A percentile compares a stretch with the other conserved stretches of the same genome.
Evolutionary conservation across 2,888 invertebrate species (phyloP).

Genomic region (Schizotus pectinicornis): DNA sequence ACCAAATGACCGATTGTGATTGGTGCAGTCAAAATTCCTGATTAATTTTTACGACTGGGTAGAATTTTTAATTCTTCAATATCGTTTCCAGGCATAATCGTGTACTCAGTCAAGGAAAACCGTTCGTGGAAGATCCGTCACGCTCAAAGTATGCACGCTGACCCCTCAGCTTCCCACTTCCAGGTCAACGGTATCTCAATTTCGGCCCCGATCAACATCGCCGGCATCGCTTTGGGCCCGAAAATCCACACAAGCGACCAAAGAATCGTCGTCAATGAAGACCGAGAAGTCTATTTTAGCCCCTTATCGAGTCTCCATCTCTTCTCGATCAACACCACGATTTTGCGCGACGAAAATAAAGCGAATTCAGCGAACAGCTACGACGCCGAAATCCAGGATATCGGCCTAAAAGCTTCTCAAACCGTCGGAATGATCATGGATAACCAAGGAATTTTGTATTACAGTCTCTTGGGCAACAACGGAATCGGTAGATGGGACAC

Average conservation of each 20-base stretch:
- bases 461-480: constrained; percentile 71
- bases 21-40: no score
- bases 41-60: neutral
- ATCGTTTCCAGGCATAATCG: constrained; percentile 66
- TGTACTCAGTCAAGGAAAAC: constrained; percentile 69
- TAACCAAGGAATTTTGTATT: constrained; percentile 71
- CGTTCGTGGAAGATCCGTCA: constrained; percentile 76
- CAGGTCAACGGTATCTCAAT: constrained; percentile 66
- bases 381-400: constrained; percentile 61
- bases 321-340: constrained; percentile 68
- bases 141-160: constrained; percentile 67
- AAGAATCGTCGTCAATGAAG: constrained; percentile 43
- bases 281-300: constrained; percentile 67
- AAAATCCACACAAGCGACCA: constrained; percentile 35
- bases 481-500: constrained; percentile 76
- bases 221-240: constrained; percentile 76
- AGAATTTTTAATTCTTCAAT: neutral
- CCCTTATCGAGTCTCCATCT: constrained; percentile 73
- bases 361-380: constrained; percentile 46
- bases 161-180: constrained; percentile 65
- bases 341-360: constrained; percentile 64
- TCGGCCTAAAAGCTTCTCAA: constrained; percentile 65
- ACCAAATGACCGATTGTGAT: neutral
- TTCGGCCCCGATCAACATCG: constrained; percentile 67
- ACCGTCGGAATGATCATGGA: constrained; percentile 81